A percentile compares a stretch with the other conserved stretches of the same genome.
phyloP scores from a whole-genome alignment of 92 coral and sea anemone species.

The Ricordea florida region DNA sequence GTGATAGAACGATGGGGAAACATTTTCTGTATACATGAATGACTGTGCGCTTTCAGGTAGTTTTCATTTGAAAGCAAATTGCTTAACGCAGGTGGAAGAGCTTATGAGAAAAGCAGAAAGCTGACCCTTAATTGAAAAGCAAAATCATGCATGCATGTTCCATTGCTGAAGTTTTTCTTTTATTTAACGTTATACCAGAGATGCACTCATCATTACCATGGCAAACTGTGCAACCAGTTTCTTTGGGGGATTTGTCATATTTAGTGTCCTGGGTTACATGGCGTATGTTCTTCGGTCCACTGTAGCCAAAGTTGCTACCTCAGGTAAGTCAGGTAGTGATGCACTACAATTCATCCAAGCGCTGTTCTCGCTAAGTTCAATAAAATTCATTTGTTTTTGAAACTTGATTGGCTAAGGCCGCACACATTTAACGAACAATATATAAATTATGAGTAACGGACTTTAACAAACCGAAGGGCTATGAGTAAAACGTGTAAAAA shows the following conservation, averaged over 20 bases:
- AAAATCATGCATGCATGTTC: not conserved
- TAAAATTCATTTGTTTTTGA: not conserved
- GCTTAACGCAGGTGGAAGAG: too few relatives aligned
- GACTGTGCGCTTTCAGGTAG: too few relatives aligned
- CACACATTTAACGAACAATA: too few relatives aligned
- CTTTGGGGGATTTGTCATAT: slow-evolving; percentile 62
- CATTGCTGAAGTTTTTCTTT: not conserved
- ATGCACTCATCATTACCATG: not conserved
- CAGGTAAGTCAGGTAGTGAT: not conserved
- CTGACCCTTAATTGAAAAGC: too few relatives aligned
- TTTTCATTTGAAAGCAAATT: too few relatives aligned
- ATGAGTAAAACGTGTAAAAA: too few relatives aligned
- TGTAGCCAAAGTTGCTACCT: not conserved
- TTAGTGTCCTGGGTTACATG: slow-evolving; percentile 77
- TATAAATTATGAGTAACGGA: too few relatives aligned
- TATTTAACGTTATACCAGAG: not conserved
- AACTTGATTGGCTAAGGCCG: too few relatives aligned
- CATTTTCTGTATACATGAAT: too few relatives aligned
- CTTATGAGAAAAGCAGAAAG: too few relatives aligned
- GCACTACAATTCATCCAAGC: not conserved
- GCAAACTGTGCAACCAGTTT: slow-evolving; percentile 43
- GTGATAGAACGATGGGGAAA: too few relatives aligned
- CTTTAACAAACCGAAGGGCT: too few relatives aligned
- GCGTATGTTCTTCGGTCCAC: slow-evolving; percentile 26
- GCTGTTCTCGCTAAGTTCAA: not conserved